Evolutionary conservation across 2,888 invertebrate species (phyloP).

Genomic region (Imbricaverruca yamaguchii): DNA sequence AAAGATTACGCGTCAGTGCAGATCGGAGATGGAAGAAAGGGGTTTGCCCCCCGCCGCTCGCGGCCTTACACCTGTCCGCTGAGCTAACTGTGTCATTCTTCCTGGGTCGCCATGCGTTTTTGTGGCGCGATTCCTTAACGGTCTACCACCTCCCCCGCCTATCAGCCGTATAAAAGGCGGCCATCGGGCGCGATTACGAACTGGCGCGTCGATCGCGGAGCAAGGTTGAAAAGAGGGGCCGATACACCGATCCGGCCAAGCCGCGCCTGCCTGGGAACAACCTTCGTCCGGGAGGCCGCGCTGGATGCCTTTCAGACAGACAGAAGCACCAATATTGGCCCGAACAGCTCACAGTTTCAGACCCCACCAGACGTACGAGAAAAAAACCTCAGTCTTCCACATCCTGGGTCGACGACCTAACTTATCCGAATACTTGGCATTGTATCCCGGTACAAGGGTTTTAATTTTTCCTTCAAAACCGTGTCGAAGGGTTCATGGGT

Average conservation of each 20-base stretch:
- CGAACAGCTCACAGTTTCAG: too few relatives aligned
- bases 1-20: constrained; percentile 14
- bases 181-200: not conserved
- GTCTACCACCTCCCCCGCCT: constrained; percentile 2
- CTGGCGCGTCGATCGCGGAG: not conserved
- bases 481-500: too few relatives aligned
- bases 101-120: not conserved
- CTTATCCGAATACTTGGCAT: too few relatives aligned
- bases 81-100: constrained; percentile 16
- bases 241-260: not conserved
- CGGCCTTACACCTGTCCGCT: constrained; percentile 15
- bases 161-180: not conserved
- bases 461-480: too few relatives aligned
- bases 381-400: too few relatives aligned
- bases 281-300: not conserved
- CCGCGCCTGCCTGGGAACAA: not conserved
- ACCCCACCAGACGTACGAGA: too few relatives aligned
- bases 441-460: too few relatives aligned
- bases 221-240: not conserved
- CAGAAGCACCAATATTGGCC: not conserved
- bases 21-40: constrained; percentile 18
- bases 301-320: not conserved
- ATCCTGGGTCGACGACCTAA: too few relatives aligned
- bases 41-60: constrained; percentile 6
- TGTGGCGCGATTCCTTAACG: constrained; percentile 16